A percentile compares a stretch with the other conserved stretches of the same genome.
phyloP scores from a whole-genome alignment of 2,797 vertebrate species.

The Poeciliopsis presidionis region DNA sequence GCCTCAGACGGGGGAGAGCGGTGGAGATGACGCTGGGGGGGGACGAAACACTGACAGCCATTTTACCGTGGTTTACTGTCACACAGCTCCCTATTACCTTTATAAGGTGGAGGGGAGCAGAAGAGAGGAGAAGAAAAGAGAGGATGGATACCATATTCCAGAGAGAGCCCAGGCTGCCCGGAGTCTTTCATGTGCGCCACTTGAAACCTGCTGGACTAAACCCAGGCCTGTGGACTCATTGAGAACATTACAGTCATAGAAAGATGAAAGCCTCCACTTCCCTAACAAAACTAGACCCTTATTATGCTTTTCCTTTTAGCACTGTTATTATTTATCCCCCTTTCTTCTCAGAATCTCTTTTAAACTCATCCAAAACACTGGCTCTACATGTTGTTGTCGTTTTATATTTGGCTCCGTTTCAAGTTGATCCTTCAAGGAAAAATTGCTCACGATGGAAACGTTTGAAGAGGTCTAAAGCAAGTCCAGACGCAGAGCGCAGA shows the following conservation, averaged over 20 bases:
- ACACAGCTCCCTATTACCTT: conserved; percentile 65
- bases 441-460: conserved; percentile 72
- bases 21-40: neutral
- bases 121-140: conserved; percentile 48
- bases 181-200: conserved; percentile 80
- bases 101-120: conserved; percentile 42
- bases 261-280: conserved; percentile 81
- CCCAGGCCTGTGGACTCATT: conserved; percentile 75
- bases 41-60: conserved; percentile 64
- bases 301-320: conserved; percentile 78
- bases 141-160: conserved; percentile 64
- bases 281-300: conserved; percentile 76
- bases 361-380: conserved; percentile 79
- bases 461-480: conserved; percentile 78
- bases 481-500: conserved; percentile 69
- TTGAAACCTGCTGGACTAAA: conserved; percentile 76
- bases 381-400: conserved; percentile 76
- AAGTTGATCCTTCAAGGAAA: conserved; percentile 75
- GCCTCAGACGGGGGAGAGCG: conserved; percentile 46
- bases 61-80: conserved; percentile 67
- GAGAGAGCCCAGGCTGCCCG: conserved; percentile 56
- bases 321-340: conserved; percentile 77
- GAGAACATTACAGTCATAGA: conserved; percentile 81
- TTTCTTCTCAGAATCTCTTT: conserved; percentile 79
- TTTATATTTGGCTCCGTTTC: conserved; percentile 80